A percentile compares a stretch with the other conserved stretches of the same genome.
phyloP scores from a whole-genome alignment of 2,113 vertebrate genomes.

The Seriola rivoliana region DNA sequence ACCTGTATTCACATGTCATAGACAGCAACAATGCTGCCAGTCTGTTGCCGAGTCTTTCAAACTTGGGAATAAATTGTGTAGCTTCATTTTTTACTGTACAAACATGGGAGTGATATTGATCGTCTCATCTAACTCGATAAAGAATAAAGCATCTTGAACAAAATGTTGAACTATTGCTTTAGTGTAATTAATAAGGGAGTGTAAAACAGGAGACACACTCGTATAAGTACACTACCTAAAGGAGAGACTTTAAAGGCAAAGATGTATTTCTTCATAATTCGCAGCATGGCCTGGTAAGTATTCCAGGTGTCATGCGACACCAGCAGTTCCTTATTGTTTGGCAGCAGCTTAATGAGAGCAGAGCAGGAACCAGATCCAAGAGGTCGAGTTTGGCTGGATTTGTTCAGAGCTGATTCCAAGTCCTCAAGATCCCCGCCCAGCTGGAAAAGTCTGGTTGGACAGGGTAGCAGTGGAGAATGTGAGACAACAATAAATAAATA shows the following conservation, averaged over 20 bases:
- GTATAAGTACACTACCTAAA: slow-evolving; percentile 73
- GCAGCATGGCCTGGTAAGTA: slow-evolving; percentile 93
- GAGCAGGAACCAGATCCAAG: slow-evolving; percentile 95
- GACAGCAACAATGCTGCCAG: no score
- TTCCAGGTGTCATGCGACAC: slow-evolving; percentile 96
- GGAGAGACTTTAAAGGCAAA: slow-evolving; percentile 87
- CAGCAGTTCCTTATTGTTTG: slow-evolving; percentile 88
- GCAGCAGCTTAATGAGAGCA: slow-evolving; percentile 94
- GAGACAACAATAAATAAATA: neutral
- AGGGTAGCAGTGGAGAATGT: neutral
- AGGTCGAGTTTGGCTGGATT: slow-evolving; percentile 73
- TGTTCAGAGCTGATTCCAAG: slow-evolving; percentile 92
- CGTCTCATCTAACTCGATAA: neutral
- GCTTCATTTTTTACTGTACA: neutral
- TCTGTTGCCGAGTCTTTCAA: no score
- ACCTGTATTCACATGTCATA: no score
- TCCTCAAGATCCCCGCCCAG: slow-evolving; percentile 93
- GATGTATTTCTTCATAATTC: slow-evolving; percentile 93
- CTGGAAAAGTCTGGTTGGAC: slow-evolving; percentile 88
- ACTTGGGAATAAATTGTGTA: no score
- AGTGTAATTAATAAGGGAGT: neutral
- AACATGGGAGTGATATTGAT: neutral
- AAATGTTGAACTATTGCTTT: neutral
- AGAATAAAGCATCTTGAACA: neutral
- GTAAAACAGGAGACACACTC: neutral